phyloP scores from a whole-genome alignment of 2,113 vertebrate species.

The Dicrurus megarhynchus region DNA sequence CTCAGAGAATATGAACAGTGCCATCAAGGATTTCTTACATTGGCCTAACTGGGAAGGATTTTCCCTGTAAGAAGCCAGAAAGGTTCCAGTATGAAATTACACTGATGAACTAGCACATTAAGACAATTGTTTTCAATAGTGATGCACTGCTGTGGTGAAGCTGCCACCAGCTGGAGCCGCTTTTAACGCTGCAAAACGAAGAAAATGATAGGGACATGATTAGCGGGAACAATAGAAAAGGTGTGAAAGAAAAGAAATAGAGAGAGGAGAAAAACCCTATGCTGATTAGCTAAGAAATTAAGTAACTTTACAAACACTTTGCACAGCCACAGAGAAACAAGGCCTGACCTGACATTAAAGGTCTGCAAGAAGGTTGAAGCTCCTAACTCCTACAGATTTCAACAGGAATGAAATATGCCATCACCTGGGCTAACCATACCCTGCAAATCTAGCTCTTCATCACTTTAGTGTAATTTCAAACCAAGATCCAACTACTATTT shows the following conservation, averaged over 20 bases:
- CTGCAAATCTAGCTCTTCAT: neutral
- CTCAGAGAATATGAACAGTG: neutral
- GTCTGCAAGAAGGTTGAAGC: neutral
- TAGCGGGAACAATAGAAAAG: neutral
- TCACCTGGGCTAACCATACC: neutral
- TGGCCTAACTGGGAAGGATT: neutral
- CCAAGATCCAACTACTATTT: neutral
- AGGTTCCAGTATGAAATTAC: neutral
- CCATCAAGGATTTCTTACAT: neutral
- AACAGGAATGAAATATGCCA: neutral
- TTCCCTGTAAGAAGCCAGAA: neutral
- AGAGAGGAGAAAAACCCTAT: neutral
- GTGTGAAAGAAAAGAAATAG: neutral
- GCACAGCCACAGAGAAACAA: neutral
- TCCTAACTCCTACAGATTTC: neutral
- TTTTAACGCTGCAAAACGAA: neutral
- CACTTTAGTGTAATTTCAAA: neutral
- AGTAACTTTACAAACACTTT: neutral
- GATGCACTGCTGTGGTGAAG: neutral
- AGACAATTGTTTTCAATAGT: neutral
- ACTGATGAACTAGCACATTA: neutral
- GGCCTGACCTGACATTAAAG: neutral
- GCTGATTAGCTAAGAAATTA: neutral
- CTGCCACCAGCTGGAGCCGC: neutral
- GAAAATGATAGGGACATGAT: neutral